These are phyloP conservation scores for Falco concolor DNA, from an alignment of 2,797 vertebrate species.

Conservation along the genomic window DNA sequence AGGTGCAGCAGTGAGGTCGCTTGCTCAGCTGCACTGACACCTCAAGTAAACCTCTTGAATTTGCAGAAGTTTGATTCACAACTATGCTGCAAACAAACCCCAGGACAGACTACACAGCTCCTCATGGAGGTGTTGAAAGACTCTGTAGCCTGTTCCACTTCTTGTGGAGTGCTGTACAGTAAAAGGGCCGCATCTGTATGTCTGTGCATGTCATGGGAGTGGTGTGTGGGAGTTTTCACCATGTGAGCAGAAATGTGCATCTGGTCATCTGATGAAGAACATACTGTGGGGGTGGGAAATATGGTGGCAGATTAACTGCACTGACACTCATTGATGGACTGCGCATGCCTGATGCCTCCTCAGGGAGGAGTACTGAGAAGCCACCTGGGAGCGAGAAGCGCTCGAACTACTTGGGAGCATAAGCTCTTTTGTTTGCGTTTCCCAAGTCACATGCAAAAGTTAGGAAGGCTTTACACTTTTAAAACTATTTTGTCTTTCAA, in stretches of 20 bases:
- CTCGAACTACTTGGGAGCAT: background rate
- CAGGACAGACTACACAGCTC: background rate
- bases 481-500: background rate
- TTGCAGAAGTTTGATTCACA: background rate
- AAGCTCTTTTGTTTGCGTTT: background rate
- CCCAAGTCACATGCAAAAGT: background rate
- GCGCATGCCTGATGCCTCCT: background rate
- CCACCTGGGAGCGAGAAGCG: background rate
- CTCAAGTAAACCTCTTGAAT: background rate
- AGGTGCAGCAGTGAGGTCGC: background rate
- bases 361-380: background rate
- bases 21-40: background rate
- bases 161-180: background rate
- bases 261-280: background rate
- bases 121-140: background rate
- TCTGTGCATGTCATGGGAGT: background rate
- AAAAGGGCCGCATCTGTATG: accelerated
- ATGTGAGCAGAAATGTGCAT: background rate
- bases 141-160: background rate
- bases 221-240: background rate
- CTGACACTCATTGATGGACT: background rate
- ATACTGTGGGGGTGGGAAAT: background rate
- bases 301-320: accelerated
- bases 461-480: background rate
- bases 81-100: too few species aligned